phyloP scores from a whole-genome alignment of 2,113 vertebrate genomes.

The Psittacus erithacus region DNA sequence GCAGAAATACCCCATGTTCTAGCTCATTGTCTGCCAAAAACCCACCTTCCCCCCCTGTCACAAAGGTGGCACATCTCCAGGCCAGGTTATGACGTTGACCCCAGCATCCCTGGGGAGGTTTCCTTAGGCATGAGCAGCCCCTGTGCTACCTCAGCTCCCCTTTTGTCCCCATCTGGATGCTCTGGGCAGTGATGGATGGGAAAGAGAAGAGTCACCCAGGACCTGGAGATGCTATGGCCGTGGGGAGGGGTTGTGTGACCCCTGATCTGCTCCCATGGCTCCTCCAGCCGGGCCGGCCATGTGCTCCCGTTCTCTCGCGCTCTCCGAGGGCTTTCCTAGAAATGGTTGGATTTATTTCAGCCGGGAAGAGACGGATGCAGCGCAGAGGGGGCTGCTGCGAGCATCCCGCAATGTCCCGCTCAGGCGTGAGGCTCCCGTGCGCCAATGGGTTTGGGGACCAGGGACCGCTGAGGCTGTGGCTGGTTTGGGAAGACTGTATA shows the following conservation, averaged over 20 bases:
- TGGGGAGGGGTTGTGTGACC: background rate
- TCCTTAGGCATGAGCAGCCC: background rate
- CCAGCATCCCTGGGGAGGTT: background rate
- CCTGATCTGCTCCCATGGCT: background rate
- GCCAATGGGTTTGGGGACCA: background rate
- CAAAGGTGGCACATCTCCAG: fast-evolving
- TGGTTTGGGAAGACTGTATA: background rate
- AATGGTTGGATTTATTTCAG: constrained; percentile 13
- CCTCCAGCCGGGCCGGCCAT: background rate
- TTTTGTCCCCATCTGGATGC: background rate
- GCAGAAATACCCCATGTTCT: background rate
- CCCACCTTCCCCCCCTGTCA: fast-evolving
- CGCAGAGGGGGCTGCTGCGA: too few species aligned
- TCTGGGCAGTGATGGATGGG: background rate
- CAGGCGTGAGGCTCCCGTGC: fast-evolving
- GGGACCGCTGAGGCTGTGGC: background rate
- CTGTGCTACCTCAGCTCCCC: background rate
- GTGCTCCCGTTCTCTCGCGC: background rate
- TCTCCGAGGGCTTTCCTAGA: constrained; percentile 32
- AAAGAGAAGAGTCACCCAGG: fast-evolving
- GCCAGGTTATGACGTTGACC: fast-evolving
- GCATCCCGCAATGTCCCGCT: fast-evolving
- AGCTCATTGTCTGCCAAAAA: background rate
- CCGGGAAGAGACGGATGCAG: background rate
- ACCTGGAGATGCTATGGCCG: background rate